phyloP scores from a whole-genome alignment of 2,113 vertebrate species.

The Trochalopteron elliotii region DNA sequence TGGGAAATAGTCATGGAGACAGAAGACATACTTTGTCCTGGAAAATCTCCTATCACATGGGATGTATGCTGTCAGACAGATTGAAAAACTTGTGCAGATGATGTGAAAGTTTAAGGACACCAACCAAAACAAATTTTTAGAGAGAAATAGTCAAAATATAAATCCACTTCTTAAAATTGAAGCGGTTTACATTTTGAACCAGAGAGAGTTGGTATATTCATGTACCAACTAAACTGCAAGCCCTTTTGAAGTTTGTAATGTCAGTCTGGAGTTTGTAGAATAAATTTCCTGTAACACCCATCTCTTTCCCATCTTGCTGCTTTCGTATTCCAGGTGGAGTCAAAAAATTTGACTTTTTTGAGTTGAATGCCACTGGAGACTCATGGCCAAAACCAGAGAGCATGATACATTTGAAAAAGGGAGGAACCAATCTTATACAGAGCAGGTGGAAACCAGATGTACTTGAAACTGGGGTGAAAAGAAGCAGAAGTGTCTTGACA shows the following conservation, averaged over 20 bases:
- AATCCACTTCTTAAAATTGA: background rate
- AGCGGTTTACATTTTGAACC: background rate
- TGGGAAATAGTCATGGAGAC: background rate
- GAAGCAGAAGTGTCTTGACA: conserved; percentile 48
- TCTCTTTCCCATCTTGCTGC: background rate
- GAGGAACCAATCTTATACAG: conserved; percentile 6
- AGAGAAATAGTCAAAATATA: background rate
- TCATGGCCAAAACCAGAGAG: background rate
- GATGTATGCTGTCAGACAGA: background rate
- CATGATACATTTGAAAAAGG: background rate
- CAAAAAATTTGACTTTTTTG: background rate
- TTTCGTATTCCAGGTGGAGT: background rate
- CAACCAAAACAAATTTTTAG: background rate
- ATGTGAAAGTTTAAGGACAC: background rate
- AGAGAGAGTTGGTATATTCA: background rate
- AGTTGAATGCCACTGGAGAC: conserved; percentile 8
- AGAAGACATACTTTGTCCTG: background rate
- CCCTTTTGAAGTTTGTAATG: background rate
- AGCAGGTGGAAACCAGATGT: conserved; percentile 70
- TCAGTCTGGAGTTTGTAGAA: background rate
- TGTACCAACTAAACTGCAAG: background rate
- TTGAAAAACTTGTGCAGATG: background rate
- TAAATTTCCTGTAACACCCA: background rate
- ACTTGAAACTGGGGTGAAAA: conserved; percentile 27
- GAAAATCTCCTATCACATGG: background rate